A percentile compares a stretch with the other conserved stretches of the same genome.
Evolutionary conservation across 2,113 vertebrate species (phyloP).

Genomic region (Alethe castanea): DNA sequence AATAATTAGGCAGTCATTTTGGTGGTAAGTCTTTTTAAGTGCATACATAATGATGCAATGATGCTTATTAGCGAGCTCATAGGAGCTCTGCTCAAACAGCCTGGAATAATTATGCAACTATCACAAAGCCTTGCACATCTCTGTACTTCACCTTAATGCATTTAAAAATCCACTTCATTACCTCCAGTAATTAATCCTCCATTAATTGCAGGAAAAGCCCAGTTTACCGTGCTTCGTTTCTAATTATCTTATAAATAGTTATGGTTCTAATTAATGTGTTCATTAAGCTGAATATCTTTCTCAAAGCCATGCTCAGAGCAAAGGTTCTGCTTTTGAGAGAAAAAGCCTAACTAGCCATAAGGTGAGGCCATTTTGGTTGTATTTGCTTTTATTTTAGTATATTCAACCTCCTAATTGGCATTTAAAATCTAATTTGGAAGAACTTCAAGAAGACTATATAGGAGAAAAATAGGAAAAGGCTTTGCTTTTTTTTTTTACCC

Average conservation of each 20-base stretch:
- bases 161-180: slow-evolving; percentile 99
- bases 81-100: slow-evolving; percentile 92
- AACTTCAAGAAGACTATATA: slow-evolving; percentile 97
- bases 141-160: slow-evolving; percentile 99
- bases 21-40: slow-evolving; percentile 99
- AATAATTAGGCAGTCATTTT: slow-evolving; percentile 99
- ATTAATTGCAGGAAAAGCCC: slow-evolving; percentile 99
- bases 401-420: slow-evolving; percentile 99
- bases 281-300: slow-evolving; percentile 99
- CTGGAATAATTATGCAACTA: slow-evolving; percentile 98
- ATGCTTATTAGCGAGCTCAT: slow-evolving; percentile 97
- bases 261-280: slow-evolving; percentile 99
- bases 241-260: slow-evolving; percentile 99
- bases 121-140: slow-evolving; percentile 98
- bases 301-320: slow-evolving; percentile 99
- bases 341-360: slow-evolving; percentile 99
- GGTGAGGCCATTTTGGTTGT: slow-evolving; percentile 97
- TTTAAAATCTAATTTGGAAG: slow-evolving; percentile 99
- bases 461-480: slow-evolving; percentile 73
- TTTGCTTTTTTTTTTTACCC: slow-evolving; percentile 26
- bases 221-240: slow-evolving; percentile 98
- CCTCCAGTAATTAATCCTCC: slow-evolving; percentile 99
- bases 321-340: slow-evolving; percentile 91
- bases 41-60: slow-evolving; percentile 98
- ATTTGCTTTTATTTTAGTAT: slow-evolving; percentile 99